Evolutionary conservation across 2,888 invertebrate species (phyloP), one percentile per base, ranked within the genome.

Genomic region (Thecophora atra): DNA sequence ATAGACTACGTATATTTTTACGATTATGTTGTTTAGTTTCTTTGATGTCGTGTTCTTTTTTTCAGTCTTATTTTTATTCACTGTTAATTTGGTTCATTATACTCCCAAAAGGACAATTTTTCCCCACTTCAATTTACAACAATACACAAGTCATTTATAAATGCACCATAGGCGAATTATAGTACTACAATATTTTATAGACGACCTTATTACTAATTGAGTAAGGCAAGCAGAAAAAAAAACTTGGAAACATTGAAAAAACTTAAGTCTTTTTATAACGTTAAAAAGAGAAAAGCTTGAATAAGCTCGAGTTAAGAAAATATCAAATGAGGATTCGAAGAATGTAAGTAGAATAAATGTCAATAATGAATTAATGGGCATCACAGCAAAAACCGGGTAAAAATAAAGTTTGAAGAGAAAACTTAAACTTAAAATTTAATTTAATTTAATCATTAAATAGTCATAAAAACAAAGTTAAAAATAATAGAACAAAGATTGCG

Each of bases 281-380:
- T 58, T 65, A 71, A 71, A 26, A 64, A 65, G 65, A 65, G 71
- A 71, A 71, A n/a, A 37, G 37, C 37, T 65, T 65, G 19, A 56
- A 70, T 15, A 26, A 19, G 26, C 21, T 54, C 21, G 26, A 58
- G 58, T 0, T 58, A 7, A 37, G 30, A 24, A 26, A 52, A 62
- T 30, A 60, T 19, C 19, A 24, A 44, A 67, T 11, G 51, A 21
- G 54, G 28, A 56, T n/a, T n/a, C 28, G 24, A 54, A 67, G 26
- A 65, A 63, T n/a, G 11, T 63, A 37, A 63, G 19, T 13, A 44
- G 66, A 15, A 68, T 58, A 30, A 6, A 26, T n/a, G 3, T 3
- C 44, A 69, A 47, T 60, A 69, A 58, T 58, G 58, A 44, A 69
- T 69, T 69, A 69, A 67, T 67, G 6, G 11, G 37, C 37, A 37